Conservation (phyloP, 1,140 invertebrate genomes). For the Nasonia vitripennis region DNA sequence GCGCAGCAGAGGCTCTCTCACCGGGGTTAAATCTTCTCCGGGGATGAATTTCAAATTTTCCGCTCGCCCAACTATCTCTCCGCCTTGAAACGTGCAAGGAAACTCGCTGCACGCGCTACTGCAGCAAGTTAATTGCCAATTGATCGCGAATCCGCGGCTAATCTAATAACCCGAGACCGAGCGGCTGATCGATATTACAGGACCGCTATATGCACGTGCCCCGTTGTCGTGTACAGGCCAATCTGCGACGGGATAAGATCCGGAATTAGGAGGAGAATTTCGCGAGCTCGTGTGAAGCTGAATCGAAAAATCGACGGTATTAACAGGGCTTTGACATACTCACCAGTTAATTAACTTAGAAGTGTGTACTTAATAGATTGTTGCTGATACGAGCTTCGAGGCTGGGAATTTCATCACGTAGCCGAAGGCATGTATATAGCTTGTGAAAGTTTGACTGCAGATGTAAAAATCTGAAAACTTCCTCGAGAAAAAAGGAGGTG, state of each 20-base stretch:
- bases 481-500: neutral
- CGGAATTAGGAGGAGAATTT: neutral
- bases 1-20: neutral
- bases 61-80: neutral
- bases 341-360: no score
- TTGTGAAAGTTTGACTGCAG: neutral
- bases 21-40: neutral
- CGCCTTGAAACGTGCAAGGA: neutral
- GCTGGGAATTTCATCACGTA: no score
- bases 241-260: neutral
- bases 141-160: slow-evolving; percentile 49
- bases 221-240: neutral
- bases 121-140: slow-evolving; percentile 62
- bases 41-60: slow-evolving; percentile 45
- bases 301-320: no score
- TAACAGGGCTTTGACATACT: no score
- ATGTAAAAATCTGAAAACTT: neutral
- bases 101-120: neutral
- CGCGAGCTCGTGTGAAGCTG: neutral
- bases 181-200: slow-evolving; percentile 39
- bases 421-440: neutral
- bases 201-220: neutral
- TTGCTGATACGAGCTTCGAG: no score
- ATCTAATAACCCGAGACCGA: slow-evolving; percentile 25
- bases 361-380: no score